phyloP scores from a whole-genome alignment of 2,113 vertebrate genomes.

The Haplochromis vanheusdeni region DNA sequence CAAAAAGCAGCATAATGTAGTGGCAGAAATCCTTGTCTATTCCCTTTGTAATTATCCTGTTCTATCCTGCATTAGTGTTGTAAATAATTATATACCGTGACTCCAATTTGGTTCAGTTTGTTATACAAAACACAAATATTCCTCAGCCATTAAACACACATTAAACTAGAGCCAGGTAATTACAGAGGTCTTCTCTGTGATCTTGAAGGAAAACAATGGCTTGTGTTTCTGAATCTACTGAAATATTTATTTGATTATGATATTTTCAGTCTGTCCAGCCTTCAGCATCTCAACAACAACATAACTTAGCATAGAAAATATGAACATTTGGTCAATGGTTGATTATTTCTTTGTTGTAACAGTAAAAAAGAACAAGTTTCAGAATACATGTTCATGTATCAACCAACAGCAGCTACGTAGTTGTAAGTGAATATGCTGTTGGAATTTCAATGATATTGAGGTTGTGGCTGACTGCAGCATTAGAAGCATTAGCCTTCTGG shows the following conservation, averaged over 20 bases:
- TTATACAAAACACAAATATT: background rate
- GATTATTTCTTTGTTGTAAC: background rate
- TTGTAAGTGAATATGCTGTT: background rate
- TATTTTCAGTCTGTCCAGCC: background rate
- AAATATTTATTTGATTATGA: background rate
- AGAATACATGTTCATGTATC: background rate
- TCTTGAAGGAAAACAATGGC: background rate
- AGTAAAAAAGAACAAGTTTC: background rate
- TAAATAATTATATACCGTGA: background rate
- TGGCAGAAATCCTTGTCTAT: background rate
- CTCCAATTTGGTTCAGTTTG: background rate
- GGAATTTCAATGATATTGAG: background rate
- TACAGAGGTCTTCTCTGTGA: background rate
- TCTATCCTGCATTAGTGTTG: background rate
- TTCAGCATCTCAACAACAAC: fast-evolving
- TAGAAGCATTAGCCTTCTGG: background rate
- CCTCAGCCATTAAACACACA: background rate
- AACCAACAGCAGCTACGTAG: background rate
- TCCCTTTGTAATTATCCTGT: background rate
- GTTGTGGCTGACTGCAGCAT: background rate
- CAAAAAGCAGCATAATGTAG: background rate
- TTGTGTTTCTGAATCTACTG: fast-evolving
- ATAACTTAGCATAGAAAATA: background rate
- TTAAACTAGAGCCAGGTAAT: background rate
- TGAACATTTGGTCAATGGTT: background rate